Evolutionary conservation across 2,888 invertebrate species (phyloP).

Genomic region (Thumatha senex): DNA sequence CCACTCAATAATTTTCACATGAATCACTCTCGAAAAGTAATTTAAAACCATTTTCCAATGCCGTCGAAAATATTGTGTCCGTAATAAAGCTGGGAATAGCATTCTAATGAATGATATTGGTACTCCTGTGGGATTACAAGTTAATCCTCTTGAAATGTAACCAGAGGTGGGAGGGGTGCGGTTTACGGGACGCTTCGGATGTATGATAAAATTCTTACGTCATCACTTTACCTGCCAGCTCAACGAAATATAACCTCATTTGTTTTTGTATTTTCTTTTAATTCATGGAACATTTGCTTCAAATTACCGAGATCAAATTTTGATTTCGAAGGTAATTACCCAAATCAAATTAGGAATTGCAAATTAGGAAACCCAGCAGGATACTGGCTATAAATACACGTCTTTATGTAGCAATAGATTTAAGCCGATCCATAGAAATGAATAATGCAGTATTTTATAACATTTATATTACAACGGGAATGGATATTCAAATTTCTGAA

Average conservation of each 20-base stretch:
- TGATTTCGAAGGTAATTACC: constrained; percentile 26
- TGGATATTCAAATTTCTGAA: not conserved
- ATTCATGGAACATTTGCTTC: constrained; percentile 47
- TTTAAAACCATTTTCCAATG: constrained; percentile 61
- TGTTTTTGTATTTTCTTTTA: constrained; percentile 48
- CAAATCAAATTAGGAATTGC: constrained; percentile 25
- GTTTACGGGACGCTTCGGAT: constrained; percentile 38
- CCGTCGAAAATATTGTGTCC: constrained; percentile 53
- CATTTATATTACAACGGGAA: not conserved
- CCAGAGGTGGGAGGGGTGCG: constrained; percentile 40
- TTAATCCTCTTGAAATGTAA: constrained; percentile 78
- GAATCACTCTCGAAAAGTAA: constrained; percentile 57
- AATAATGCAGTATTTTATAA: not conserved
- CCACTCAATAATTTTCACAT: constrained; percentile 36
- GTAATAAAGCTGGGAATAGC: constrained; percentile 73
- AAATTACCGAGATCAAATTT: constrained; percentile 37
- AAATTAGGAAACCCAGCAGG: constrained; percentile 15
- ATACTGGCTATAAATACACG: not conserved
- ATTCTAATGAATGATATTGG: constrained; percentile 80
- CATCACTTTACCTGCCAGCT: constrained; percentile 51
- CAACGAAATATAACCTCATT: constrained; percentile 59
- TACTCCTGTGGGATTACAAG: constrained; percentile 77
- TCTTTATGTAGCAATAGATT: not conserved
- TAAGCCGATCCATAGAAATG: not conserved
- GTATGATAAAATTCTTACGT: constrained; percentile 77